Evolutionary conservation across 2,888 invertebrate species (phyloP).

Genomic region (Scaptomyza flava): DNA sequence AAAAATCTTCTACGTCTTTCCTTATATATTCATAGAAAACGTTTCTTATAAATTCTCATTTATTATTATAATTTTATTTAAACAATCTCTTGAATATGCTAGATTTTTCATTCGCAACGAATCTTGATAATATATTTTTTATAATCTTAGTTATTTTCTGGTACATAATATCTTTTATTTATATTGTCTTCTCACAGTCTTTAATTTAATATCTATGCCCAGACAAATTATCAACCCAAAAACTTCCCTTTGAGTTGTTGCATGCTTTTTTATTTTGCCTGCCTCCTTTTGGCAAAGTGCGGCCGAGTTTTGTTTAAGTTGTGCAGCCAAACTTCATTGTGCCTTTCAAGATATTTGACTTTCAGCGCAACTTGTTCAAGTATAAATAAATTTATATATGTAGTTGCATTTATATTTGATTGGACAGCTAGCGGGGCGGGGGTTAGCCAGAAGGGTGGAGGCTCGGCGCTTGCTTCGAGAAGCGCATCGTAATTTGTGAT

Average conservation of each 20-base stretch:
- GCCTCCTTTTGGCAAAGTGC: neutral
- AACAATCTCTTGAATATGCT: too few relatives aligned
- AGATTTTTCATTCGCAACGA: too few relatives aligned
- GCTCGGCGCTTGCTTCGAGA: constrained; percentile 3
- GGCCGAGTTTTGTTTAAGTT: constrained; percentile 20
- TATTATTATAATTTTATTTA: neutral
- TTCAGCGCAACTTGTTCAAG: constrained; percentile 19
- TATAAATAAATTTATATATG: constrained; percentile 14
- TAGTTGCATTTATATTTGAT: constrained; percentile 32
- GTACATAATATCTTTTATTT: too few relatives aligned
- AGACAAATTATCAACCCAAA: neutral
- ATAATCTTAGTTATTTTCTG: too few relatives aligned
- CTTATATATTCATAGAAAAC: too few relatives aligned
- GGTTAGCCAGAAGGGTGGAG: neutral
- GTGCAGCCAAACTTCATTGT: constrained; percentile 18
- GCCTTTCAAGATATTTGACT: constrained; percentile 20
- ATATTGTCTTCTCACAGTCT: neutral
- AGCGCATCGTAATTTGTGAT: constrained; percentile 69
- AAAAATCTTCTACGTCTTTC: too few relatives aligned
- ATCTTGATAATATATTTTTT: too few relatives aligned
- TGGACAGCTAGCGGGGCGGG: constrained; percentile 14
- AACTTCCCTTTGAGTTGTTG: constrained; percentile 11
- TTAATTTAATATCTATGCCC: neutral
- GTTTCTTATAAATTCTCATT: too few relatives aligned
- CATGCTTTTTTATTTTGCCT: neutral